Conservation (phyloP, 2,797 vertebrate species). For the Cryptoblepharus egeriae region DNA sequence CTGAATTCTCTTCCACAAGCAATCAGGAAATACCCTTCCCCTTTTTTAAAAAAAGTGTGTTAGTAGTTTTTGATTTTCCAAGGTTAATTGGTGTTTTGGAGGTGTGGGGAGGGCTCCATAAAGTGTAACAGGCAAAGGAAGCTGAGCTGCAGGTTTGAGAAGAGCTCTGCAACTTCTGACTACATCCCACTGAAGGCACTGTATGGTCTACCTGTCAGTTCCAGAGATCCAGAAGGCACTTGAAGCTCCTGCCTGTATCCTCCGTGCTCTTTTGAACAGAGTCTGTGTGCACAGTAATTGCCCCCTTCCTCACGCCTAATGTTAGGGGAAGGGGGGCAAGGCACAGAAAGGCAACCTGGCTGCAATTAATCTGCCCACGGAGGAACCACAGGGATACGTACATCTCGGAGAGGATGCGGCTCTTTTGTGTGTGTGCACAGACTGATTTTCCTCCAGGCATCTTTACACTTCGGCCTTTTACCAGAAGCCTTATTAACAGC, state of each 20-base stretch:
- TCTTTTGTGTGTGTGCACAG: slow-evolving; percentile 67
- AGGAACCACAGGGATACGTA: slow-evolving; percentile 69
- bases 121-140: slow-evolving; percentile 66
- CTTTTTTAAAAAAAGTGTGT: slow-evolving; percentile 41
- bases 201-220: slow-evolving; percentile 82
- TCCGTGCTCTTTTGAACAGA: slow-evolving; percentile 78
- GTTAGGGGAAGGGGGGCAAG: slow-evolving; percentile 42
- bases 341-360: slow-evolving; percentile 68
- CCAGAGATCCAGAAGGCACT: slow-evolving; percentile 76
- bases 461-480: slow-evolving; percentile 75
- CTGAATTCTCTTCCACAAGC: neutral
- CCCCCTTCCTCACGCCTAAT: slow-evolving; percentile 76
- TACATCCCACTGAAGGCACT: slow-evolving; percentile 81
- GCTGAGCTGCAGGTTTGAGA: slow-evolving; percentile 59
- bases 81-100: slow-evolving; percentile 25
- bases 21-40: neutral
- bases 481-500: slow-evolving; percentile 70
- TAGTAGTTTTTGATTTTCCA: slow-evolving; percentile 52
- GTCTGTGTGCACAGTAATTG: slow-evolving; percentile 77
- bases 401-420: slow-evolving; percentile 73
- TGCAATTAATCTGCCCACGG: slow-evolving; percentile 80
- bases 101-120: slow-evolving; percentile 62
- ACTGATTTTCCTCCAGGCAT: slow-evolving; percentile 76
- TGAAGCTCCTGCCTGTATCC: slow-evolving; percentile 78
- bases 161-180: slow-evolving; percentile 73